A percentile compares a stretch with the other conserved stretches of the same genome.
These are phyloP conservation scores for Pherbina coryleti DNA, from an alignment of 2,888 invertebrate genomes.

Conservation along the genomic window DNA sequence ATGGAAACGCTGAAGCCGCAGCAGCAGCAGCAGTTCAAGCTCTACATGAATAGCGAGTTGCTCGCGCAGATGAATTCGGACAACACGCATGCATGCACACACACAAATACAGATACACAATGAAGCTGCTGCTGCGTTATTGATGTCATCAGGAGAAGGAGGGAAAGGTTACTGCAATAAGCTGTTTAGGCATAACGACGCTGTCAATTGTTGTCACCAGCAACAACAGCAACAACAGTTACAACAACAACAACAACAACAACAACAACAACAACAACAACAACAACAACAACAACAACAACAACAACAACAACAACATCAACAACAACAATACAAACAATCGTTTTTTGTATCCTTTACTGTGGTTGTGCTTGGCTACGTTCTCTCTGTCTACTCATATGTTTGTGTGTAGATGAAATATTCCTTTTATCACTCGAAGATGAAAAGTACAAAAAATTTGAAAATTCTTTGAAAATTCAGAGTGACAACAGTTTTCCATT, in stretches of 20 bases:
- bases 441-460: background rate
- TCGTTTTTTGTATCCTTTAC: no score
- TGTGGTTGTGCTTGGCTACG: background rate
- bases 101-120: background rate
- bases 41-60: background rate
- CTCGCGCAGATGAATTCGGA: background rate
- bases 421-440: background rate
- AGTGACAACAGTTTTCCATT: constrained; percentile 26
- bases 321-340: no score
- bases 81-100: background rate
- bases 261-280: no score
- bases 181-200: background rate
- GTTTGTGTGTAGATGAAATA: background rate
- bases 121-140: background rate
- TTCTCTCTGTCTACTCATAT: background rate
- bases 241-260: no score
- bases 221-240: background rate
- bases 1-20: background rate
- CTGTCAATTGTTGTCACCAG: constrained; percentile 30
- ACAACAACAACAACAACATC: no score
- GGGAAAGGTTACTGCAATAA: background rate
- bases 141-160: background rate
- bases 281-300: no score
- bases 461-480: background rate
- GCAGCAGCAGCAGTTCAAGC: background rate